A percentile compares a stretch with the other conserved stretches of the same genome.
Conservation (phyloP, 2,888 invertebrate species). For the Crocallis elinguaria region DNA sequence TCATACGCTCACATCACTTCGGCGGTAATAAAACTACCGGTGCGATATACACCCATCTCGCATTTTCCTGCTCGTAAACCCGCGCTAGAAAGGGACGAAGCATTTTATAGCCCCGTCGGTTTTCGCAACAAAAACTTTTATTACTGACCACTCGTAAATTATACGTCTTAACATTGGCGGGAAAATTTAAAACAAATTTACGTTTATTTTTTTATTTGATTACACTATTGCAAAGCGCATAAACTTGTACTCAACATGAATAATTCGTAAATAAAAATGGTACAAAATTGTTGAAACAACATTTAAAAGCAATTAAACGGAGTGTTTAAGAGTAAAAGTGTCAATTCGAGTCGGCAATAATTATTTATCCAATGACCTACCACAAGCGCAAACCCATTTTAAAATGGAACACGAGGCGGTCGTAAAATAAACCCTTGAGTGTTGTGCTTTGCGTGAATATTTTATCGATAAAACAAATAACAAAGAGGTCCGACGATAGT, state of each 20-base stretch:
- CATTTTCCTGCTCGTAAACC: slow-evolving; percentile 75
- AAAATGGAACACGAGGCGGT: slow-evolving; percentile 80
- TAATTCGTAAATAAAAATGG: not conserved
- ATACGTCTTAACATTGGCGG: slow-evolving; percentile 64
- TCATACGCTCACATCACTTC: slow-evolving; percentile 54
- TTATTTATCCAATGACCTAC: slow-evolving; percentile 71
- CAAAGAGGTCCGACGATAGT: not conserved
- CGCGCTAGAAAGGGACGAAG: slow-evolving; percentile 64
- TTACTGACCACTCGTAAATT: slow-evolving; percentile 79
- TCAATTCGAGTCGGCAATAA: slow-evolving; percentile 28
- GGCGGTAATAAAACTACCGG: slow-evolving; percentile 72
- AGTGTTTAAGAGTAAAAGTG: slow-evolving; percentile 9
- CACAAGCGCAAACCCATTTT: slow-evolving; percentile 75
- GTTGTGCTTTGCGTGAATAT: slow-evolving; percentile 45
- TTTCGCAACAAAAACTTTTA: slow-evolving; percentile 82
- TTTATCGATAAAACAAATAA: slow-evolving; percentile 24
- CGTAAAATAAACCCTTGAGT: slow-evolving; percentile 71
- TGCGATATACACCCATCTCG: slow-evolving; percentile 74
- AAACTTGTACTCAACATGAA: slow-evolving; percentile 5
- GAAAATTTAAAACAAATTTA: slow-evolving; percentile 52
- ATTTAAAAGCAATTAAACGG: slow-evolving; percentile 16
- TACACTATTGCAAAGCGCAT: slow-evolving; percentile 6
- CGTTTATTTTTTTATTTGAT: slow-evolving; percentile 18
- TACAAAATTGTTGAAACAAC: slow-evolving; percentile 9
- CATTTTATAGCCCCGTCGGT: slow-evolving; percentile 72